Evolutionary conservation across 2,113 vertebrate species (phyloP), one percentile per base, ranked within the genome.

Genomic region (Dissostichus mawsoni): DNA sequence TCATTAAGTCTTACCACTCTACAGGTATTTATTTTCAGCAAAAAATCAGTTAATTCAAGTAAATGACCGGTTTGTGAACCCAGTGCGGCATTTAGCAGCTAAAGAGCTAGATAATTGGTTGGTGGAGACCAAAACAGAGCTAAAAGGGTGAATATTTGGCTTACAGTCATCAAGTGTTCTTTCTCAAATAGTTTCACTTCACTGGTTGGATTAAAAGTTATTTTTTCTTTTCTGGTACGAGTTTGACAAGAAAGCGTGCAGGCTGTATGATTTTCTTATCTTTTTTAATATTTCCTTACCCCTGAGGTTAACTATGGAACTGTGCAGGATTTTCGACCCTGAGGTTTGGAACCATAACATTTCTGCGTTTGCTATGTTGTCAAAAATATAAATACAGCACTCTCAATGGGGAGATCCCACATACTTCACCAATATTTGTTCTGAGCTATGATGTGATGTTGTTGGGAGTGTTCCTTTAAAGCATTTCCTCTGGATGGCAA

Each of bases 391-490:
- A 67, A 74, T 2, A 5, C 23, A n/a, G 13, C 14, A 36, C 14
- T 50, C 36, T 61, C 51, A 11, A 0, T 14, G 11, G 33, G 58
- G 17, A 51, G 12, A 56, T 53, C 20, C 51, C 52, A 56, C 29
- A 44, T 14, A 14, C 41, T 61, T 65, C 14, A 17, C 1, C 58
- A 20, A 6, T 69, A 45, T 76, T 78, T 82, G 65, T 71, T 76
- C 53, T 20, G 16, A 58, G 56, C 29, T 11, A 47, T 52, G 33
- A 71, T 50, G 17, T 57, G 29, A 8, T 8, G 48, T 76, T 64
- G 53, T 75, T 61, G 53, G 81, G 44, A 71, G 73, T 61, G 66
- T 69, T 62, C 55, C 23, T 56, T 62, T 20, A 67, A 74, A 73
- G 10, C n/a, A 20, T 47, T 50, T 33, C 5, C 1, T 65, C 57